Conservation (phyloP, 2,888 invertebrate species). For the Noctua janthe region DNA sequence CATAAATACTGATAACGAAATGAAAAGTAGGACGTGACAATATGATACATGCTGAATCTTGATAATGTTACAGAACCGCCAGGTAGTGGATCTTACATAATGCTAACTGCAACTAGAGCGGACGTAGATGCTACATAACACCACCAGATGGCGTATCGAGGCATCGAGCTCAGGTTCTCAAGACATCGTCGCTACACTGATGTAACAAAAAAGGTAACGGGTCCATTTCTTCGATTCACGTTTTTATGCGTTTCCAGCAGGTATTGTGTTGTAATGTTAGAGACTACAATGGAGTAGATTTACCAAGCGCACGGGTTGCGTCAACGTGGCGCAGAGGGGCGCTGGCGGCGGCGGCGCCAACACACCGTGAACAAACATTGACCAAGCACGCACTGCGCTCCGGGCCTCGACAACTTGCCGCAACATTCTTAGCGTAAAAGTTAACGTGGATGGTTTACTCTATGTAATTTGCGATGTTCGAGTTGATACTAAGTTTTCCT, state of each 20-base stretch:
- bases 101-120: conserved; percentile 63
- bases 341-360: conserved; percentile 77
- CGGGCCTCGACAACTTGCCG: conserved; percentile 84
- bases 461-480: conserved; percentile 89
- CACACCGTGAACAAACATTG: conserved; percentile 86
- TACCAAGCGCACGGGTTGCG: conserved; percentile 70
- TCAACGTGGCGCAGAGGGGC: conserved; percentile 78
- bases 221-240: conserved; percentile 61
- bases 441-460: conserved; percentile 90
- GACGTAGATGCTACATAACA: conserved; percentile 38
- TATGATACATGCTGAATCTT: conserved; percentile 53
- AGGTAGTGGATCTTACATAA: conserved; percentile 62
- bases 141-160: conserved; percentile 69
- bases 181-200: conserved; percentile 40
- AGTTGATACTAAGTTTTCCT: conserved; percentile 82
- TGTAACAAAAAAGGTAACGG: conserved; percentile 63
- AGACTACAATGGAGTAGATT: conserved; percentile 72
- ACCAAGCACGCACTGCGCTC: conserved; percentile 86
- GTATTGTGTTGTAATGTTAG: conserved; percentile 73
- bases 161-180: conserved; percentile 52
- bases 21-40: conserved; percentile 46
- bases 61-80: conserved; percentile 49
- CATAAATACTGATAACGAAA: conserved; percentile 43
- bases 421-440: conserved; percentile 91
- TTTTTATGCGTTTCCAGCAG: conserved; percentile 63